Percentiles rank a stretch among this genome's conserved stretches.
phyloP scores from a whole-genome alignment of 2,113 vertebrate genomes.

The Plectropomus leopardus region DNA sequence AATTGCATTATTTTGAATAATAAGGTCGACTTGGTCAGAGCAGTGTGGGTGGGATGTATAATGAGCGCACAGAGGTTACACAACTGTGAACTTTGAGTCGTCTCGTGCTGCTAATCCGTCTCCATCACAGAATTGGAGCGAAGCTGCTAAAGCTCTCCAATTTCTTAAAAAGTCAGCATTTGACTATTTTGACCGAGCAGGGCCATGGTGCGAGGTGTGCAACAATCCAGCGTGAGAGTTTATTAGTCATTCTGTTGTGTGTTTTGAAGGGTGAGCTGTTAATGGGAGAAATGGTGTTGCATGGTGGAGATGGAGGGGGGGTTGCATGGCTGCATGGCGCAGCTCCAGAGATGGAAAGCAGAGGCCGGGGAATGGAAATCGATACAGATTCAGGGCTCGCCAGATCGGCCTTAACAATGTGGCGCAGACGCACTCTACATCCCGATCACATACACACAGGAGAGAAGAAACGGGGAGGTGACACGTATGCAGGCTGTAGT shows the following conservation, averaged over 20 bases:
- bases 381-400: conserved; percentile 84
- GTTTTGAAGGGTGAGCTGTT: conserved; percentile 73
- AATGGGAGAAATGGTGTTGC: conserved; percentile 79
- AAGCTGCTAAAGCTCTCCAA: not conserved
- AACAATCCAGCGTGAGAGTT: conserved; percentile 19
- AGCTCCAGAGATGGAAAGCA: conserved; percentile 82
- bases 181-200: conserved; percentile 24
- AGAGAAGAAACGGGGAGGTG: conserved; percentile 49
- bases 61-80: conserved; percentile 60
- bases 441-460: conserved; percentile 76
- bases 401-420: conserved; percentile 85
- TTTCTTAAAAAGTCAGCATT: conserved; percentile 27
- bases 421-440: conserved; percentile 76
- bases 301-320: conserved; percentile 57
- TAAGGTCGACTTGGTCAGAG: conserved; percentile 45
- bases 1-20: conserved; percentile 70
- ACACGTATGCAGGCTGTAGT: conserved; percentile 40
- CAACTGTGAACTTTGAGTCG: conserved; percentile 54
- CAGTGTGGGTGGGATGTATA: conserved; percentile 64
- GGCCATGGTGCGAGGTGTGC: conserved; percentile 17
- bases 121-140: conserved; percentile 23
- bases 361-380: conserved; percentile 82
- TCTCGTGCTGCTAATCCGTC: conserved; percentile 55
- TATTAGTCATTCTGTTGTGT: conserved; percentile 55
- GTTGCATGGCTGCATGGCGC: conserved; percentile 72